These are phyloP conservation scores for Nemotelus pantherinus DNA, from an alignment of 2,888 invertebrate species.

Conservation along the genomic window DNA sequence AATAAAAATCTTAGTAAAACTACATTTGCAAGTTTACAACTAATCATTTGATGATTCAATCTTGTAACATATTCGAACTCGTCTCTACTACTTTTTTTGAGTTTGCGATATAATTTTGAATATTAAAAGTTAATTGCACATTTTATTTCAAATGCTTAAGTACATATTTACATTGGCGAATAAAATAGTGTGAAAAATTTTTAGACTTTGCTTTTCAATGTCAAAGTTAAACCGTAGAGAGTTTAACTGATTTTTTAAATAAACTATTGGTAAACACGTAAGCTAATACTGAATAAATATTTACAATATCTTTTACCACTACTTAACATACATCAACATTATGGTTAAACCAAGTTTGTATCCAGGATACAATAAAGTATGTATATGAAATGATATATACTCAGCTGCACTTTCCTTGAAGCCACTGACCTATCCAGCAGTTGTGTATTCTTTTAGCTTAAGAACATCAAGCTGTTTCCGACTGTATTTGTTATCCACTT, in stretches of 20 bases:
- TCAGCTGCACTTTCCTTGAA: too few relatives aligned
- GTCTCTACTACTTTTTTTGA: too few relatives aligned
- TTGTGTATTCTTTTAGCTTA: conserved; percentile 7
- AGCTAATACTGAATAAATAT: conserved; percentile 44
- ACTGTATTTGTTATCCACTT: conserved; percentile 53
- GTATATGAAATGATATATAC: too few relatives aligned
- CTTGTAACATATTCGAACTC: too few relatives aligned
- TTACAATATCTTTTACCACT: conserved; percentile 31
- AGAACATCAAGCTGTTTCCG: conserved; percentile 52
- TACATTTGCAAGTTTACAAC: too few relatives aligned
- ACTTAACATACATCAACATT: neutral
- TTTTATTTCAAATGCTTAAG: too few relatives aligned
- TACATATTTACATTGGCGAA: too few relatives aligned
- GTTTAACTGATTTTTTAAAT: neutral
- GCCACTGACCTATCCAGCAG: too few relatives aligned
- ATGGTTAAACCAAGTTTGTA: neutral
- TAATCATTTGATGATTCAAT: too few relatives aligned
- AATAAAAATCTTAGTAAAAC: neutral
- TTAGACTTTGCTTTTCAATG: neutral
- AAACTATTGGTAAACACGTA: conserved; percentile 40
- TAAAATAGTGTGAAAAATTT: neutral
- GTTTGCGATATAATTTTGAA: too few relatives aligned
- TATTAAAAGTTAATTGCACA: too few relatives aligned
- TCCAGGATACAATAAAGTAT: neutral
- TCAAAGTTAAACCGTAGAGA: neutral